Conservation (phyloP, 2,113 vertebrate genomes). For the Dipodomys spectabilis region DNA sequence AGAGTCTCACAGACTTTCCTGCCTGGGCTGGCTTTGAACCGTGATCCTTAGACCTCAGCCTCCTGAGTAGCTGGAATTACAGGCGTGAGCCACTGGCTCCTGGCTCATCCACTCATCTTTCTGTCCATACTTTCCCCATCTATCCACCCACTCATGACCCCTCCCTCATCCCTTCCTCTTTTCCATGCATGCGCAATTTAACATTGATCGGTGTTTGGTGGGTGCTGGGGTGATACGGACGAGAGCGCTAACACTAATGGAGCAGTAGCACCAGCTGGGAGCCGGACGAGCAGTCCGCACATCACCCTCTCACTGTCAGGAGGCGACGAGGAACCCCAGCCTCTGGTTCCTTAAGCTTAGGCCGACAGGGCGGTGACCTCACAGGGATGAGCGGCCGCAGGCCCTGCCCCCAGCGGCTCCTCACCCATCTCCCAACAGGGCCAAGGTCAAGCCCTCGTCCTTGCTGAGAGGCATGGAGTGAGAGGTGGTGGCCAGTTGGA, state of each 20-base stretch:
- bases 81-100: too few species aligned
- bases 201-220: neutral
- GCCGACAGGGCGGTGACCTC: neutral
- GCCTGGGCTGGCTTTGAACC: too few species aligned
- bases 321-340: neutral
- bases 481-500: neutral
- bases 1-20: too few species aligned
- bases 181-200: neutral
- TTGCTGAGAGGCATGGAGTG: neutral
- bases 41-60: too few species aligned
- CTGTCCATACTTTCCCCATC: too few species aligned
- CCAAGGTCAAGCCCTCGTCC: neutral
- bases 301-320: too few species aligned
- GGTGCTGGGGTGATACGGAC: neutral
- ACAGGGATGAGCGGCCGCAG: rapidly evolving
- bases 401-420: neutral
- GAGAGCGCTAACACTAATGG: neutral
- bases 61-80: too few species aligned
- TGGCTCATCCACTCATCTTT: neutral
- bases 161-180: too few species aligned
- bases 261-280: neutral
- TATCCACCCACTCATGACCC: too few species aligned
- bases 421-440: neutral
- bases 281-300: rapidly evolving
- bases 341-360: neutral